Percentiles rank a stretch among this genome's conserved stretches.
These are phyloP conservation scores for Cyanoramphus novaezelandiae DNA, from an alignment of 2,113 vertebrate genomes.

Conservation along the genomic window DNA sequence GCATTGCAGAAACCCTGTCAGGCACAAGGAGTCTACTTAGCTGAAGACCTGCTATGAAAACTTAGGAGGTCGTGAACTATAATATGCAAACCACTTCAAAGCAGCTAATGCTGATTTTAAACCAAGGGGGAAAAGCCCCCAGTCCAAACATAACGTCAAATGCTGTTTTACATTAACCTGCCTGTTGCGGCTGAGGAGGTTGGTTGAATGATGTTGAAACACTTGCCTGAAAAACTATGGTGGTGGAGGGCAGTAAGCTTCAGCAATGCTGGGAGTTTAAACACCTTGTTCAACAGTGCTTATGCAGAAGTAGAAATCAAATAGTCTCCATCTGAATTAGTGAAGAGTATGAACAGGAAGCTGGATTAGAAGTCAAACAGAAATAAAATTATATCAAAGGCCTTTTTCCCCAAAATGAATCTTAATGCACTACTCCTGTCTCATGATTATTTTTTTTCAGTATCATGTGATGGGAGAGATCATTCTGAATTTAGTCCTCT, in stretches of 20 bases:
- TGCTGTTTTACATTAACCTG: background rate
- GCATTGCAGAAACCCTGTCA: background rate
- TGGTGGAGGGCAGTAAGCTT: background rate
- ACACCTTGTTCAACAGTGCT: background rate
- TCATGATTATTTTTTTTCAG: background rate
- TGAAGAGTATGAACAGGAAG: background rate
- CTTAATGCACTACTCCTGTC: background rate
- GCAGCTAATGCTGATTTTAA: background rate
- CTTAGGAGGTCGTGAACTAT: background rate
- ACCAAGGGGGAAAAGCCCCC: fast-evolving
- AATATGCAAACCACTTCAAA: background rate
- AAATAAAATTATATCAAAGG: background rate
- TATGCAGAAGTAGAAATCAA: background rate
- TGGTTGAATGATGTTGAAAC: background rate
- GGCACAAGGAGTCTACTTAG: background rate
- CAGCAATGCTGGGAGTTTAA: background rate
- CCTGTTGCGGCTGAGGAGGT: background rate
- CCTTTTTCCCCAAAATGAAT: background rate
- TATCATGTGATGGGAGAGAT: background rate
- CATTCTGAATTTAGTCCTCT: background rate
- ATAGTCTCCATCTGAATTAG: background rate
- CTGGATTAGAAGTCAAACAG: background rate
- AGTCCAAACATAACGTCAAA: background rate
- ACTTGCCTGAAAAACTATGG: background rate
- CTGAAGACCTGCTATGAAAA: background rate